These are phyloP conservation scores for Chaenocephalus aceratus DNA, from an alignment of 2,113 vertebrate species.

Conservation along the genomic window DNA sequence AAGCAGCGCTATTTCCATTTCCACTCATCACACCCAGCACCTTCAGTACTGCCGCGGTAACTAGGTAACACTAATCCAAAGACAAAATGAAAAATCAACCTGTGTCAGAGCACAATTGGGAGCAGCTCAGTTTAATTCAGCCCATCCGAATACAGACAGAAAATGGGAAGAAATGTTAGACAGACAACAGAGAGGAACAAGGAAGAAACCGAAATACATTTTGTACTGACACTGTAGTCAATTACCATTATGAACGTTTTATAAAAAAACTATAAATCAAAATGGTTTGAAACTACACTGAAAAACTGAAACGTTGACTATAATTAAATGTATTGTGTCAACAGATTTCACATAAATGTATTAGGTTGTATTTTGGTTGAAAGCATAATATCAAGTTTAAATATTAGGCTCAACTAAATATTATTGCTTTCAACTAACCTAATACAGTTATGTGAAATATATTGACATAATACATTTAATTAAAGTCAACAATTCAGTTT, in stretches of 20 bases:
- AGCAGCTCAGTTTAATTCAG: conserved; percentile 9
- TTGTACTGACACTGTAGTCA: not conserved
- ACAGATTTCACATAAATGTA: too few relatives aligned
- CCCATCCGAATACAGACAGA: not conserved
- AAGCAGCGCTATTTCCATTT: conserved; percentile 59
- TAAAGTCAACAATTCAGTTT: too few relatives aligned
- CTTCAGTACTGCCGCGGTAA: conserved; percentile 19
- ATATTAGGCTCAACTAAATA: too few relatives aligned
- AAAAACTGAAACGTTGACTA: too few relatives aligned
- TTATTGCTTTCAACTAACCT: too few relatives aligned
- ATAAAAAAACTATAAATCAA: not conserved
- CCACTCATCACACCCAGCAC: conserved; percentile 37
- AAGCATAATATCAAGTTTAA: too few relatives aligned
- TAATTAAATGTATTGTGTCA: too few relatives aligned
- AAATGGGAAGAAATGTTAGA: not conserved
- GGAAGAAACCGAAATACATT: not conserved
- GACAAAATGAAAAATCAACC: conserved; percentile 33
- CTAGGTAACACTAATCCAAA: conserved; percentile 59
- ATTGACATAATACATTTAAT: too few relatives aligned
- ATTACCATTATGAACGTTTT: not conserved
- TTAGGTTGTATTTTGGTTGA: too few relatives aligned
- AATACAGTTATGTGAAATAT: too few relatives aligned
- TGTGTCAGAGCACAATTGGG: conserved; percentile 17
- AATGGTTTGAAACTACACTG: conserved; percentile 10
- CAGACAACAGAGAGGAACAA: not conserved